Evolutionary conservation across 2,888 invertebrate species (phyloP), one percentile per base, ranked within the genome.

Genomic region (Morpho deidamia): DNA sequence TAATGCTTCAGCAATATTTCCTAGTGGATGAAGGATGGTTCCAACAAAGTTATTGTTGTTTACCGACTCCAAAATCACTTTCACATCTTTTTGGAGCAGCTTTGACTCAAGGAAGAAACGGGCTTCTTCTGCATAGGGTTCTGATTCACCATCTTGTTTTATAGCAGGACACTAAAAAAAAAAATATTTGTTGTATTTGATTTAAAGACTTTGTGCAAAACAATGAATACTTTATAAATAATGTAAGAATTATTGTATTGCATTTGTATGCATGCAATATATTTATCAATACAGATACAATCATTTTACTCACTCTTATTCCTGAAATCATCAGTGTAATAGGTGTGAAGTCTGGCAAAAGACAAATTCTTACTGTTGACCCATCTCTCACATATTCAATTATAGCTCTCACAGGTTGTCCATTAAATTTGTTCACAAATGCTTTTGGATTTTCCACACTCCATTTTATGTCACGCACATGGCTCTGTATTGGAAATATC

Each of bases 331-430:
- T 98, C 56, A 99, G 82, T 0, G 98, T 99, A 55, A 99, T 93
- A 72, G 97, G 95, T 67, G 97, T 94, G 81, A 94, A 97, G 56
- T 95, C 96, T 1, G 99, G 98, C 53, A 99, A 83, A 9, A 99
- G 90, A 71, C 98, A 96, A 3, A 96, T 95, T 62, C 99, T 92
- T 10, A 99, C 94, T 1, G 99, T 99, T 35, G 98, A 98, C 0
- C 99, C 99, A 84, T 99, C 99, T 53, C 98, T 93, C 0, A 99
- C 99, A 90, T 98, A 97, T 78, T 99, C 99, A 67, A 99, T 95
- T 54, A 99, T 93, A 44, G 99, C 98, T 81, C 94, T 95, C 7
- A 99, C 90, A 0, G 97, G 97, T 74, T 97, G 95, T 38, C 95
- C 94, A 59, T 94, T 94, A 62, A 93, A 93, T 70, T 96, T 95